Evolutionary conservation across 2,888 invertebrate species (phyloP).

Genomic region (Diarsia mendica): DNA sequence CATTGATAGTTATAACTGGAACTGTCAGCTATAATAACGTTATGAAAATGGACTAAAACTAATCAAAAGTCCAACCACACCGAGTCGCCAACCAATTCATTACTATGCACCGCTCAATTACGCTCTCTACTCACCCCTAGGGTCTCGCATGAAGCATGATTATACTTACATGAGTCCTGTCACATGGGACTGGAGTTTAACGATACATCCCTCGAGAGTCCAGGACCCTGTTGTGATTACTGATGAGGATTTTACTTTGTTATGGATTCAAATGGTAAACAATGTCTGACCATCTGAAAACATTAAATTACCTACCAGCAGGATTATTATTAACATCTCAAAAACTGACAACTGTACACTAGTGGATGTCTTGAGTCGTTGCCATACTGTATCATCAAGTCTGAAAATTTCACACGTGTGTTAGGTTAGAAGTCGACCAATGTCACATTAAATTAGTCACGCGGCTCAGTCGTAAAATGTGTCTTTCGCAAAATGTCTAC

Average conservation of each 20-base stretch:
- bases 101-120: slow-evolving; percentile 54
- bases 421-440: no score
- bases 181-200: slow-evolving; percentile 17
- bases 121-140: slow-evolving; percentile 37
- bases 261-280: slow-evolving; percentile 17
- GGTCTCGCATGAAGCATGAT: slow-evolving; percentile 20
- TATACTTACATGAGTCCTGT: slow-evolving; percentile 30
- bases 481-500: no score
- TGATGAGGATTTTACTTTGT: slow-evolving; percentile 1
- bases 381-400: no score
- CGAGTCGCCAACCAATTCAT: slow-evolving; percentile 17
- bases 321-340: not conserved
- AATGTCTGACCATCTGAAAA: slow-evolving; percentile 6
- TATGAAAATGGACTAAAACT: slow-evolving; percentile 8
- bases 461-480: no score
- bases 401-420: no score
- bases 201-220: slow-evolving; percentile 12
- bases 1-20: not conserved
- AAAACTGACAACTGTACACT: not conserved
- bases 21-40: not conserved
- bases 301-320: not conserved
- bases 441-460: no score
- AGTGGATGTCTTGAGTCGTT: no score
- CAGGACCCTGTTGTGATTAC: not conserved
- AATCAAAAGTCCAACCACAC: slow-evolving; percentile 13